These are phyloP conservation scores for Polyommatus icarus DNA, from an alignment of 2,888 invertebrate genomes.

Conservation along the genomic window DNA sequence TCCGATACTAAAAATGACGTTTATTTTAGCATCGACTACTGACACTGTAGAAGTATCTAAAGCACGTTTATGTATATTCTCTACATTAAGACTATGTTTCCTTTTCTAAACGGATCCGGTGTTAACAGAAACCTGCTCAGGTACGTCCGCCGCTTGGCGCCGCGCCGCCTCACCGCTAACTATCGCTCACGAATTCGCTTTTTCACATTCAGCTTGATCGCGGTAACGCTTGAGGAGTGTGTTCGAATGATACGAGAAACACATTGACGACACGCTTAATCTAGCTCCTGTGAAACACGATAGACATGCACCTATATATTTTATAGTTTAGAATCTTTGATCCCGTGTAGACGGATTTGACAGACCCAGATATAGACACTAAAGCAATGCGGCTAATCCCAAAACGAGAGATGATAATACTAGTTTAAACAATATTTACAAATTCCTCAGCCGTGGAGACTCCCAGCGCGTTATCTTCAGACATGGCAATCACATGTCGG, in stretches of 20 bases:
- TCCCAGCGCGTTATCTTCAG: conserved; percentile 87
- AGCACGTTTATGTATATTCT: conserved; percentile 42
- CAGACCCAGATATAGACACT: neutral
- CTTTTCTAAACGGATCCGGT: conserved; percentile 74
- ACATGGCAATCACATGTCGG: conserved; percentile 86
- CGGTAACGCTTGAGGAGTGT: conserved; percentile 54
- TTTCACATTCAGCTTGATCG: conserved; percentile 58
- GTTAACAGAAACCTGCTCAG: conserved; percentile 77
- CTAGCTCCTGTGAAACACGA: conserved; percentile 29
- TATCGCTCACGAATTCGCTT: conserved; percentile 66
- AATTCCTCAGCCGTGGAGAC: conserved; percentile 84
- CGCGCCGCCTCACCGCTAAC: conserved; percentile 61
- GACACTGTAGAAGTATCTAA: conserved; percentile 37
- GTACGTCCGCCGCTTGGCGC: conserved; percentile 73
- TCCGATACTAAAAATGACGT: conserved; percentile 29
- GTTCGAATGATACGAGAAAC: conserved; percentile 51
- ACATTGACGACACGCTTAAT: conserved; percentile 50
- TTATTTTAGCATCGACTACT: conserved; percentile 28
- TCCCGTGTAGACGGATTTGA: neutral
- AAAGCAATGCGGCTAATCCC: neutral
- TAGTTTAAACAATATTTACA: conserved; percentile 45
- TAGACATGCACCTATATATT: conserved; percentile 31
- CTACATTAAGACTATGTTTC: conserved; percentile 64
- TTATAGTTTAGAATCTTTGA: conserved; percentile 29
- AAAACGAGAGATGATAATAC: conserved; percentile 8